A percentile compares a stretch with the other conserved stretches of the same genome.
These are phyloP conservation scores for Centroberyx gerrardi DNA, from an alignment of 2,797 vertebrate species.

Conservation along the genomic window DNA sequence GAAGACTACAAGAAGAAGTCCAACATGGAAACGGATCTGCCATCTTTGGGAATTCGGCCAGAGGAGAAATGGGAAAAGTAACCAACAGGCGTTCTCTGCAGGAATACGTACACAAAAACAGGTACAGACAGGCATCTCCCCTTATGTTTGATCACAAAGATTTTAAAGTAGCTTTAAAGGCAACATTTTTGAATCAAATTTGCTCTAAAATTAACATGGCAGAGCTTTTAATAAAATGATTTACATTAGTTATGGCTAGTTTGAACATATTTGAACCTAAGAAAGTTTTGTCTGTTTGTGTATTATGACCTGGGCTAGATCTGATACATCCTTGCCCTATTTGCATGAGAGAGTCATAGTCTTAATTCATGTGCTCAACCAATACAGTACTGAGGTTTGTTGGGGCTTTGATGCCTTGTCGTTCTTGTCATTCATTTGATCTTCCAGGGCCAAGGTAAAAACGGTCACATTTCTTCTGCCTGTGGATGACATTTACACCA, in stretches of 20 bases:
- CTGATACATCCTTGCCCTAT: background rate
- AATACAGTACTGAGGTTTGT: no score
- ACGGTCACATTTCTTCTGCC: slow-evolving; percentile 95
- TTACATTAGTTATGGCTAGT: no score
- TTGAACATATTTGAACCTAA: background rate
- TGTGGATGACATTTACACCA: slow-evolving; percentile 87
- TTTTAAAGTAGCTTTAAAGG: background rate
- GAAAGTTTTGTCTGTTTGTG: background rate
- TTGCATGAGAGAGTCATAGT: no score
- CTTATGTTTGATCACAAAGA: background rate
- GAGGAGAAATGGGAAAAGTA: slow-evolving; percentile 61
- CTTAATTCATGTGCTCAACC: no score
- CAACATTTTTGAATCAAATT: background rate
- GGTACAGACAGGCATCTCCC: slow-evolving; percentile 73
- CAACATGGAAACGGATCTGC: slow-evolving; percentile 47
- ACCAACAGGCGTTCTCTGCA: slow-evolving; percentile 82
- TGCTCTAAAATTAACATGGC: background rate
- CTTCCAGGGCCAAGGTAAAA: slow-evolving; percentile 91
- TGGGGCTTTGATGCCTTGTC: background rate
- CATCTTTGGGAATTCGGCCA: slow-evolving; percentile 45
- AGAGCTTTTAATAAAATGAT: background rate
- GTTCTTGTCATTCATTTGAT: slow-evolving; percentile 9
- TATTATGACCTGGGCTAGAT: no score
- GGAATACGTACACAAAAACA: slow-evolving; percentile 87
- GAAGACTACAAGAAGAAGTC: slow-evolving; percentile 51